Evolutionary conservation across 2,113 vertebrate genomes (phyloP).

Genomic region (Phylloscopus trochiloides): DNA sequence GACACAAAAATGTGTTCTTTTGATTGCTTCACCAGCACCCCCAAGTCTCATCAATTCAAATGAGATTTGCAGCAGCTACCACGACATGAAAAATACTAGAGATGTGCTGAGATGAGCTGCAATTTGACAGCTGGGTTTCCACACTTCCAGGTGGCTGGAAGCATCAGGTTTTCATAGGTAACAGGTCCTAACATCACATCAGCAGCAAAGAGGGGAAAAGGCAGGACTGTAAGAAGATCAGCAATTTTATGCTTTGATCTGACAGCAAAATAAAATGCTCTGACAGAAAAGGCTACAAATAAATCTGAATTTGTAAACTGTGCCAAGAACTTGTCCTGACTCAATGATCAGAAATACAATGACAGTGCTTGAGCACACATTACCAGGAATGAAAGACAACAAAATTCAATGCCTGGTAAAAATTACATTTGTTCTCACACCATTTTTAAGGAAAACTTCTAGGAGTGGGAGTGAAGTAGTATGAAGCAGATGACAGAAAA

Average conservation of each 20-base stretch:
- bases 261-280: conserved; percentile 13
- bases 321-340: not conserved
- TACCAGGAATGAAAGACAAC: not conserved
- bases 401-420: not conserved
- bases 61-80: not conserved
- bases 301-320: not conserved
- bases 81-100: accelerated
- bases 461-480: not conserved
- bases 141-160: not conserved
- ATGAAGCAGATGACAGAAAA: not conserved
- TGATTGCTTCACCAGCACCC: not conserved
- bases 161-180: not conserved
- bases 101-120: not conserved
- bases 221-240: conserved; percentile 11
- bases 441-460: not conserved
- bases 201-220: not conserved
- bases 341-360: not conserved
- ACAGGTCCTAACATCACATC: not conserved
- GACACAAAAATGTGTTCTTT: not conserved
- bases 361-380: not conserved
- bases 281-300: conserved; percentile 17
- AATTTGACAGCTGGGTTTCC: not conserved
- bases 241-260: conserved; percentile 26
- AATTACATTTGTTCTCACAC: not conserved
- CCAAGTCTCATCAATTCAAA: not conserved